Percentiles rank a stretch among this genome's conserved stretches.
Conservation (phyloP, 2,797 vertebrate species). For the Buceros bicornis region DNA sequence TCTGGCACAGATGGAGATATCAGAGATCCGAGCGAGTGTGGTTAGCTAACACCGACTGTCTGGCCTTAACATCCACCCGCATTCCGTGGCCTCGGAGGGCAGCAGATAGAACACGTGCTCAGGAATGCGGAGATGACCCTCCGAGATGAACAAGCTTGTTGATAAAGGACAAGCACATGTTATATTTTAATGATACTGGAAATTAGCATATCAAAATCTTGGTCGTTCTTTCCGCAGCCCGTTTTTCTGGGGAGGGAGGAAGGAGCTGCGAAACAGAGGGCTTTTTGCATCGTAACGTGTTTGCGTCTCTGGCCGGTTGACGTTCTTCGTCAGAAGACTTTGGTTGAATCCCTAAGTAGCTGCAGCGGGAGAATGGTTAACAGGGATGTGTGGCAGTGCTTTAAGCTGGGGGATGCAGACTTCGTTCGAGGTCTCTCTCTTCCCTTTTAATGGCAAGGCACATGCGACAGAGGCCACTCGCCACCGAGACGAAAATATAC, state of each 20-base stretch:
- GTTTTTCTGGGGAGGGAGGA: not conserved
- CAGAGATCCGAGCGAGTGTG: not conserved
- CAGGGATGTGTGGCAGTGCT: not conserved
- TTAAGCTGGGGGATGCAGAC: not conserved
- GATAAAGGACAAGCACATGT: not conserved
- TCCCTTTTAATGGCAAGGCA: not conserved
- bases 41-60: not conserved
- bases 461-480: not conserved
- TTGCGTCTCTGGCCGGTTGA: not conserved
- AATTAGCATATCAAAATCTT: not conserved
- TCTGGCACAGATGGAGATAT: not conserved
- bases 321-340: not conserved
- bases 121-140: not conserved
- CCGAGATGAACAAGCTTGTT: not conserved
- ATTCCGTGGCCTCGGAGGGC: not conserved
- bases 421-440: not conserved
- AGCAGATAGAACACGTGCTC: not conserved
- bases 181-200: not conserved
- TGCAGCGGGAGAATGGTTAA: not conserved
- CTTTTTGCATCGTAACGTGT: not conserved
- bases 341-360: not conserved
- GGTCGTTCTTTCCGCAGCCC: not conserved
- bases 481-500: not conserved
- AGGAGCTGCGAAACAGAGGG: not conserved
- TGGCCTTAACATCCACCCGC: not conserved